These are phyloP conservation scores for Hyppa rectilinea DNA, from an alignment of 2,888 invertebrate species.

Conservation along the genomic window DNA sequence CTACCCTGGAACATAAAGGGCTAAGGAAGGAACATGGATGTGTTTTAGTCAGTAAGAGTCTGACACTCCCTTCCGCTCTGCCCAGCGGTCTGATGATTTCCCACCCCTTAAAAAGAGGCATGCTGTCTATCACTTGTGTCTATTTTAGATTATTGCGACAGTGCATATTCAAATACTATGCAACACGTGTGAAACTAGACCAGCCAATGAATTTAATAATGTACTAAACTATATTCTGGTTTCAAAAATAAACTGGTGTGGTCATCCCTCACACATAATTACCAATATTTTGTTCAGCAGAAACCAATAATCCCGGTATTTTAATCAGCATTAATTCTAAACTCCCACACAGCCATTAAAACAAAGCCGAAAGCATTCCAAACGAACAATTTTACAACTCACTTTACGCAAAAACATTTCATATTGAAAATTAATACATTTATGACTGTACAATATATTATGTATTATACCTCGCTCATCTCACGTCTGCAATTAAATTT, in stretches of 20 bases:
- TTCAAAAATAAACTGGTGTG: background rate
- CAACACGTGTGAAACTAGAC: no score
- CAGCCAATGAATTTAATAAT: background rate
- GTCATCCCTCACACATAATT: background rate
- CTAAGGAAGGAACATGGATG: no score
- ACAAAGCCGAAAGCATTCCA: constrained; percentile 19
- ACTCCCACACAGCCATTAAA: background rate
- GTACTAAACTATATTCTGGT: background rate
- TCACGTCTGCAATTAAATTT: constrained; percentile 84
- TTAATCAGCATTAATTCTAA: background rate
- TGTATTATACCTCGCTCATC: constrained; percentile 70
- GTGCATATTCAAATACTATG: no score
- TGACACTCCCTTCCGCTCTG: no score
- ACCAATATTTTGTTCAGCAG: background rate
- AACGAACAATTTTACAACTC: constrained; percentile 45
- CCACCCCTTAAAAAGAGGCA: no score
- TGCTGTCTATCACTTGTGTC: no score
- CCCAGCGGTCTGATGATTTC: no score
- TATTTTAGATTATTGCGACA: no score
- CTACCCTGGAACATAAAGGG: no score
- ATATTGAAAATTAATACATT: constrained; percentile 26
- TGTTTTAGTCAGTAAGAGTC: no score
- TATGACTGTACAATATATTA: constrained; percentile 67
- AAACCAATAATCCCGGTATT: background rate
- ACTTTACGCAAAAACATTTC: constrained; percentile 22